These are phyloP conservation scores for Achlya flavicornis DNA, from an alignment of 2,888 invertebrate genomes.

Conservation along the genomic window DNA sequence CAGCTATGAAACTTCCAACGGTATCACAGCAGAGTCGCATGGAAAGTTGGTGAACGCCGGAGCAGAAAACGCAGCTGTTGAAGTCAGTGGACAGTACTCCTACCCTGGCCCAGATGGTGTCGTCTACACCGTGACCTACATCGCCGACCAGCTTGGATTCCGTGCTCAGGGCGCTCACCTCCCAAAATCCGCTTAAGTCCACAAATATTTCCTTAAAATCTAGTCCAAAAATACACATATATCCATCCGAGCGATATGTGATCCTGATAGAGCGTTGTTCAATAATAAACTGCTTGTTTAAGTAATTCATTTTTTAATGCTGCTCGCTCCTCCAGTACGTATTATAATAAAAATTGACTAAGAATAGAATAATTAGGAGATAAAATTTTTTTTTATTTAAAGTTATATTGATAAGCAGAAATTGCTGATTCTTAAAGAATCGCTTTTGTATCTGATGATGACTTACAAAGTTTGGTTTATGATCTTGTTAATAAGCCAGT, in stretches of 20 bases:
- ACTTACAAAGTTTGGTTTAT: too few species aligned
- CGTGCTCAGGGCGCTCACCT: slow-evolving; percentile 66
- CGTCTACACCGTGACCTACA: slow-evolving; percentile 72
- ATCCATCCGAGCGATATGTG: slow-evolving; percentile 73
- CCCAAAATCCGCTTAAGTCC: slow-evolving; percentile 35
- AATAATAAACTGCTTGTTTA: slow-evolving; percentile 58
- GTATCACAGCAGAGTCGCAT: slow-evolving; percentile 48
- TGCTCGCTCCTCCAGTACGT: not conserved
- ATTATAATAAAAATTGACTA: too few species aligned
- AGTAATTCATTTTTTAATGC: slow-evolving; percentile 39
- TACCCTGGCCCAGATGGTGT: slow-evolving; percentile 76
- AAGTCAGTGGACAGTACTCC: slow-evolving; percentile 75
- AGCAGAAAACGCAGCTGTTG: slow-evolving; percentile 68
- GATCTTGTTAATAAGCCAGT: too few species aligned
- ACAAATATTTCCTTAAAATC: slow-evolving; percentile 15
- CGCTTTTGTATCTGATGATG: too few species aligned
- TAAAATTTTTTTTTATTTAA: not conserved
- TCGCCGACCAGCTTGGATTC: slow-evolving; percentile 81
- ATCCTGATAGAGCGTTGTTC: slow-evolving; percentile 60
- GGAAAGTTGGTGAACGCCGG: slow-evolving; percentile 72
- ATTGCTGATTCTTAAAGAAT: too few species aligned
- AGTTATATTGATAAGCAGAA: not conserved
- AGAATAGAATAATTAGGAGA: not conserved
- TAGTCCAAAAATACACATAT: slow-evolving; percentile 25
- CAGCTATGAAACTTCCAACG: slow-evolving; percentile 69